Conservation (phyloP, 2,797 vertebrate species). For the Helarctos malayanus region DNA sequence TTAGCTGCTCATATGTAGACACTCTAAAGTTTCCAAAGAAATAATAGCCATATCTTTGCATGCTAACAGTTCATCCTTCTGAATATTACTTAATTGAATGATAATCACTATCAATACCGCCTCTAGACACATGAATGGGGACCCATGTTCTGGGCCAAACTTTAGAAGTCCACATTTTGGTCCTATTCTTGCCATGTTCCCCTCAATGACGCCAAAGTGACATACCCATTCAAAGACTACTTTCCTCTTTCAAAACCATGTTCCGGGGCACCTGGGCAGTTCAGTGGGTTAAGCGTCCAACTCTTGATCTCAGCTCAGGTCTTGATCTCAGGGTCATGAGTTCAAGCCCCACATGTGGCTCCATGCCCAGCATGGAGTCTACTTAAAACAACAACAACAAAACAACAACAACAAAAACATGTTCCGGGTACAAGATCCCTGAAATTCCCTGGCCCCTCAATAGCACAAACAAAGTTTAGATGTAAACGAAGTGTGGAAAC, state of each 20-base stretch:
- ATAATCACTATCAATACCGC: background rate
- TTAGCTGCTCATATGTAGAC: background rate
- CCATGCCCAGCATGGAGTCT: background rate
- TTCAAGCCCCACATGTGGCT: background rate
- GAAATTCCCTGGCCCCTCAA: background rate
- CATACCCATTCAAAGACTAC: background rate
- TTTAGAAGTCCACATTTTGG: background rate
- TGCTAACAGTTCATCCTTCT: background rate
- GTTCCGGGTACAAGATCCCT: background rate
- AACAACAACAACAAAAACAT: background rate
- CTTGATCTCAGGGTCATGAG: background rate
- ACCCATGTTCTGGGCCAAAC: background rate
- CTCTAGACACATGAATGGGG: background rate
- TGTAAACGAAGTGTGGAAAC: background rate
- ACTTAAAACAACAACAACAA: background rate
- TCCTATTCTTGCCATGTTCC: background rate
- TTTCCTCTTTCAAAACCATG: background rate
- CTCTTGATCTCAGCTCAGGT: background rate
- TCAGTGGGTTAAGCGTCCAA: background rate
- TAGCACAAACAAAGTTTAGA: background rate
- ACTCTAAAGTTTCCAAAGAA: conserved; percentile 47
- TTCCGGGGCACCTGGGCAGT: background rate
- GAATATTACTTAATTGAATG: background rate
- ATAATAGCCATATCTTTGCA: conserved; percentile 32
- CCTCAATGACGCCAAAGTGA: background rate